Conservation (phyloP, 2,888 invertebrate genomes). For the Magallana nippona region DNA sequence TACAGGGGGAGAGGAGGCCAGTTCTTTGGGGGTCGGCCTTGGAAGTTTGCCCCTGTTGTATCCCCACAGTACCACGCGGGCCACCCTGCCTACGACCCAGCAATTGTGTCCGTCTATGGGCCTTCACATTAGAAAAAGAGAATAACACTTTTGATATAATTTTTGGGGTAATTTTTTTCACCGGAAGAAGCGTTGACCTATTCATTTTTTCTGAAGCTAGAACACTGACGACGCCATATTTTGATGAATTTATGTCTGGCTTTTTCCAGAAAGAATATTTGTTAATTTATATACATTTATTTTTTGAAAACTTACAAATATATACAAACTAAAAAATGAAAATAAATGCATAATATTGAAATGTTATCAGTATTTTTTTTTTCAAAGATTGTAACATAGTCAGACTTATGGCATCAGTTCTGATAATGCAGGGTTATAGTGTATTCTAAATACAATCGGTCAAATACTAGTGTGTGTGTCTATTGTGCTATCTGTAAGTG, state of each 20-base stretch:
- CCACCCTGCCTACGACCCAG: neutral
- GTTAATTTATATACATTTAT: neutral
- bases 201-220: neutral
- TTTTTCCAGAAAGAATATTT: slow-evolving; percentile 5
- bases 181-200: neutral
- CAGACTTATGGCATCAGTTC: too few species aligned
- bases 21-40: neutral
- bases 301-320: neutral
- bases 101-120: neutral
- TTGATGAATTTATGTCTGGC: neutral
- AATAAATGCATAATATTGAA: too few species aligned
- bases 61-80: neutral
- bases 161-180: neutral
- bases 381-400: too few species aligned
- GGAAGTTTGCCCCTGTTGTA: neutral
- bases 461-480: too few species aligned
- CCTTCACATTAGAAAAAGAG: neutral
- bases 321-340: too few species aligned
- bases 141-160: neutral
- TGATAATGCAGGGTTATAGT: too few species aligned
- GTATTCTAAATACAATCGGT: too few species aligned
- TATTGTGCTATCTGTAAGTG: too few species aligned
- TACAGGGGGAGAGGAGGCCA: neutral
- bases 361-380: too few species aligned
- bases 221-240: slow-evolving; percentile 22